Conservation (phyloP, 92 coral and sea anemone genomes). For the Montipora capitata region DNA sequence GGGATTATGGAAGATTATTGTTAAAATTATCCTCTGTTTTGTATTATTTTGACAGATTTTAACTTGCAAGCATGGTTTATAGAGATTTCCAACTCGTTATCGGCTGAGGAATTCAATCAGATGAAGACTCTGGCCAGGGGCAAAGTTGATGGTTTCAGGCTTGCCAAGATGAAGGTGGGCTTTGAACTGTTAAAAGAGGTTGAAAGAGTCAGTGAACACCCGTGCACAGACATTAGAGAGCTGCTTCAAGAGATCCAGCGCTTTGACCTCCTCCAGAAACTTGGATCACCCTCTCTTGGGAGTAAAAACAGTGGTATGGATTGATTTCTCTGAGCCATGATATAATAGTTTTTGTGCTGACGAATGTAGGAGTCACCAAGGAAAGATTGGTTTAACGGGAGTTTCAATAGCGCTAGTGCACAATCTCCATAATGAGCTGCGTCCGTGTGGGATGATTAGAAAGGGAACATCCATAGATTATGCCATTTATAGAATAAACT, state of each 20-base stretch:
- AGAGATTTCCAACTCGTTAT: constrained; percentile 26
- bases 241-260: constrained; percentile 24
- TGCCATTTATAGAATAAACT: too few relatives aligned
- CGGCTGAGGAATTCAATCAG: constrained; percentile 5
- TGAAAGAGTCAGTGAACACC: neutral
- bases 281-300: neutral
- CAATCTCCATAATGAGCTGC: too few relatives aligned
- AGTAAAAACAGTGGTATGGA: neutral
- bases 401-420: too few relatives aligned
- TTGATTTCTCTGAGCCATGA: too few relatives aligned
- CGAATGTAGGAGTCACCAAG: too few relatives aligned
- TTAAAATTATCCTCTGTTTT: too few relatives aligned
- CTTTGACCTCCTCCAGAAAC: constrained; percentile 22
- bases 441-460: too few relatives aligned
- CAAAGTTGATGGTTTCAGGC: constrained; percentile 4
- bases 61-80: neutral
- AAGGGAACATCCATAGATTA: too few relatives aligned
- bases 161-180: neutral
- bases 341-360: too few relatives aligned
- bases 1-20: too few relatives aligned
- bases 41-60: neutral
- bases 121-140: constrained; percentile 9
- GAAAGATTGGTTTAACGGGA: too few relatives aligned
- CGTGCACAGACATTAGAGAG: neutral
- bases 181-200: constrained; percentile 32